These are phyloP conservation scores for Dryomyza anilis DNA, from an alignment of 2,888 invertebrate genomes.

Conservation along the genomic window DNA sequence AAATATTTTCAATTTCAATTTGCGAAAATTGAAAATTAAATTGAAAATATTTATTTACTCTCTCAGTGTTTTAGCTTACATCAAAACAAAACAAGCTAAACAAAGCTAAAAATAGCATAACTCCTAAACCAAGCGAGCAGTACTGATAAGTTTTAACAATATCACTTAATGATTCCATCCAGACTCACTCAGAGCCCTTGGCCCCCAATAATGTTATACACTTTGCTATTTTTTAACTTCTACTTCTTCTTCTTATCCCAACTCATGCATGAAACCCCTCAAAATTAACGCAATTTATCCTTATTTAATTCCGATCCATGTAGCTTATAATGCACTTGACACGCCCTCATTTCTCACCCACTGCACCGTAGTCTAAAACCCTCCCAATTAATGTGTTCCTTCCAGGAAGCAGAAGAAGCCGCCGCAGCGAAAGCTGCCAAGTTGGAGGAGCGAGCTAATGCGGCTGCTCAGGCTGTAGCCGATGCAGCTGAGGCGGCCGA, in stretches of 20 bases:
- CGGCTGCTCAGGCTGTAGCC: constrained; percentile 69
- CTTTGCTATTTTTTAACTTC: neutral
- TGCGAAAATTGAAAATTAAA: constrained; percentile 33
- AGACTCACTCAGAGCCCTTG: neutral
- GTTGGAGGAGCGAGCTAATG: constrained; percentile 64
- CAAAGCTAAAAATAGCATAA: constrained; percentile 1
- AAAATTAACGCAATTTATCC: neutral
- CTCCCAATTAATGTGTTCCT: constrained; percentile 40
- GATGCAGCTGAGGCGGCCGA: constrained; percentile 60
- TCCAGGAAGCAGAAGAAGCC: constrained; percentile 84
- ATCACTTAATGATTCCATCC: neutral
- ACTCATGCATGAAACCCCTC: too few species aligned
- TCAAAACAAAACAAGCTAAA: constrained; percentile 14
- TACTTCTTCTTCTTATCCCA: neutral
- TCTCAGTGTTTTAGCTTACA: neutral
- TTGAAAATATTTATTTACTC: constrained; percentile 41
- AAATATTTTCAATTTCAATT: constrained; percentile 46
- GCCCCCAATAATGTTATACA: neutral
- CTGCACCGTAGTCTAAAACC: constrained; percentile 36
- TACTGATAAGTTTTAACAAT: constrained; percentile 12
- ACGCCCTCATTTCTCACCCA: constrained; percentile 16
- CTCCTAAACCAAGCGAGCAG: constrained; percentile 15
- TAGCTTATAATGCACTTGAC: constrained; percentile 10
- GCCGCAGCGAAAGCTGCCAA: constrained; percentile 68
- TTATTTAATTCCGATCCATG: neutral